phyloP scores from a whole-genome alignment of 2,113 vertebrate species.

The Trogon melanurus region DNA sequence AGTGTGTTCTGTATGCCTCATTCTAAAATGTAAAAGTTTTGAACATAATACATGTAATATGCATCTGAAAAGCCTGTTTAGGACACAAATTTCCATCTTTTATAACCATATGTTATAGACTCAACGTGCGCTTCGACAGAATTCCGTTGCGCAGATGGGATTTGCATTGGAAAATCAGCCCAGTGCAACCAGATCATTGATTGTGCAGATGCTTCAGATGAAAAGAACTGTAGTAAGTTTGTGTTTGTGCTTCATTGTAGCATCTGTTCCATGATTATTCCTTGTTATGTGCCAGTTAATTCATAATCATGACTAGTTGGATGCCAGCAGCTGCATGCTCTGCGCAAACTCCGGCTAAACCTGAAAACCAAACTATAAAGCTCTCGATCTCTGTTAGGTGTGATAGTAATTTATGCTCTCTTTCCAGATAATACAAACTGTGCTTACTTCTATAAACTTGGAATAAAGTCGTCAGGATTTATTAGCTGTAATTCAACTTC shows the following conservation, averaged over 20 bases:
- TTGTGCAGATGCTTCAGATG: constrained; percentile 94
- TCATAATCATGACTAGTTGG: not conserved
- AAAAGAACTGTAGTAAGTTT: constrained; percentile 93
- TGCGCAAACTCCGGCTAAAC: not conserved
- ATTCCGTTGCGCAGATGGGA: constrained; percentile 89
- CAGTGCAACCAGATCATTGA: constrained; percentile 96
- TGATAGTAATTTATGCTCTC: constrained; percentile 4
- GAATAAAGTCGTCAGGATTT: constrained; percentile 90
- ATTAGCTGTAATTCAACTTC: constrained; percentile 96
- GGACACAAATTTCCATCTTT: not conserved
- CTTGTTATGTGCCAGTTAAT: not conserved
- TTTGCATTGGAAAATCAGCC: constrained; percentile 87
- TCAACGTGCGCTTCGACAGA: constrained; percentile 86
- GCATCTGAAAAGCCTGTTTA: not conserved
- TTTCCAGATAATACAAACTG: constrained; percentile 90
- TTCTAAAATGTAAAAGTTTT: not conserved
- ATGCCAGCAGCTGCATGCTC: not conserved
- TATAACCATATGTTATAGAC: constrained; percentile 68
- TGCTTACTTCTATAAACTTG: constrained; percentile 92
- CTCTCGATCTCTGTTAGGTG: not conserved
- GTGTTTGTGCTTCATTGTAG: not conserved
- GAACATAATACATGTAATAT: not conserved
- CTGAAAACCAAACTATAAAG: not conserved
- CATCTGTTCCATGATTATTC: constrained; percentile 41
- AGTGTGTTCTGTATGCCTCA: not conserved